A percentile compares a stretch with the other conserved stretches of the same genome.
Conservation (phyloP, 2,113 vertebrate genomes). For the Puffinus mauretanicus region DNA sequence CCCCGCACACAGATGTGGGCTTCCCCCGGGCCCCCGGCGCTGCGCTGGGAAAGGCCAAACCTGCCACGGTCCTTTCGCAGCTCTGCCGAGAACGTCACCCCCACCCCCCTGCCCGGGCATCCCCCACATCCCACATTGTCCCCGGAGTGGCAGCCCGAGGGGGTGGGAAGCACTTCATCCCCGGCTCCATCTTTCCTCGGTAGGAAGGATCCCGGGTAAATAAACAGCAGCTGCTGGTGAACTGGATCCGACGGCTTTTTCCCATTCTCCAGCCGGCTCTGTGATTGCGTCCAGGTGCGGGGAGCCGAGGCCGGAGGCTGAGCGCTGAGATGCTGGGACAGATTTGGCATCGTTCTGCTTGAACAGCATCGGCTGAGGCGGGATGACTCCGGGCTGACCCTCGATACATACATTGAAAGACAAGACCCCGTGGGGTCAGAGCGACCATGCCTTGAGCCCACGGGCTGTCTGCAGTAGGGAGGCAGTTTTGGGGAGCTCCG, state of each 20-base stretch:
- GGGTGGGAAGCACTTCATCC: not conserved
- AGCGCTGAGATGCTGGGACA: not conserved
- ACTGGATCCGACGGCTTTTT: not conserved
- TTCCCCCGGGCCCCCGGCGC: not conserved
- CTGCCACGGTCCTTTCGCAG: not conserved
- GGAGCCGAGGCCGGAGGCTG: not conserved
- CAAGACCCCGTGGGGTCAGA: not conserved
- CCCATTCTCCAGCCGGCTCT: not conserved
- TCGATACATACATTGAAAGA: accelerated
- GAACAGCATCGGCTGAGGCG: accelerated
- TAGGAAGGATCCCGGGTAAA: slow-evolving; percentile 25
- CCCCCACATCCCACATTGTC: not conserved
- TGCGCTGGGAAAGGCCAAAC: slow-evolving; percentile 56
- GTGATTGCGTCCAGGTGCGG: slow-evolving; percentile 38
- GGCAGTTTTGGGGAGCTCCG: not conserved
- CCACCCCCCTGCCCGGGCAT: not conserved
- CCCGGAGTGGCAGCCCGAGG: not conserved
- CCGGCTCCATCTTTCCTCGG: not conserved
- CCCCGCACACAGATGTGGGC: slow-evolving; percentile 54
- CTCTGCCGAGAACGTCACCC: not conserved
- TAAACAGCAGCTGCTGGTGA: slow-evolving; percentile 56
- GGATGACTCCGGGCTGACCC: not conserved
- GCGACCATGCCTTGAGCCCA: accelerated
- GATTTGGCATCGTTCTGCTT: not conserved
- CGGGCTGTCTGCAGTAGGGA: not conserved